phyloP scores from a whole-genome alignment of 1,140 invertebrate genomes.

The Archegozetes longisetosus region DNA sequence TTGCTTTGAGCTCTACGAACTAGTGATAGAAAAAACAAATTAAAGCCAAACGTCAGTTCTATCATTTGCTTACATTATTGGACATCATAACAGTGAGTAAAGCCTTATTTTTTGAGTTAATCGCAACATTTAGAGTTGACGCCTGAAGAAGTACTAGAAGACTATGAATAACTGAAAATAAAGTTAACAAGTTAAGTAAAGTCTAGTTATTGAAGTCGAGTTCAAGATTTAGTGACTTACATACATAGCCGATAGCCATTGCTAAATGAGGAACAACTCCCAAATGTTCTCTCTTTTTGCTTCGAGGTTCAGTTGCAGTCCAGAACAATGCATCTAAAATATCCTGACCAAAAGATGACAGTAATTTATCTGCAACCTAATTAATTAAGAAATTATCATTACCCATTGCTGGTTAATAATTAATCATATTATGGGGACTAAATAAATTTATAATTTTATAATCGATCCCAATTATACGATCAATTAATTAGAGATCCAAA shows the following conservation, averaged over 20 bases:
- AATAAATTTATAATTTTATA: not conserved
- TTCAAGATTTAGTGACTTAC: constrained; percentile 35
- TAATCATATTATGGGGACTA: not conserved
- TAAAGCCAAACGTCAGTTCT: constrained; percentile 1
- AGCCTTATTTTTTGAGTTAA: constrained; percentile 96
- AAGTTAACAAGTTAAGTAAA: not conserved
- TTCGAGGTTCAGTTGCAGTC: constrained; percentile 85
- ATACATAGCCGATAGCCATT: constrained; percentile 78
- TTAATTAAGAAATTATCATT: constrained; percentile 11
- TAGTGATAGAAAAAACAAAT: constrained; percentile 33
- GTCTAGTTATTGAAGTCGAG: constrained; percentile 3
- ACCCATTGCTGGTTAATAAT: not conserved
- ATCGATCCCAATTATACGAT: not conserved
- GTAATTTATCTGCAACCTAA: constrained; percentile 70
- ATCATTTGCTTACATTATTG: constrained; percentile 69
- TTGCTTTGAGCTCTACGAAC: constrained; percentile 98
- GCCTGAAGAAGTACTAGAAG: constrained; percentile 83
- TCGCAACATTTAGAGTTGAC: constrained; percentile 92
- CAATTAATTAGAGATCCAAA: not conserved
- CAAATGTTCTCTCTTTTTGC: constrained; percentile 52
- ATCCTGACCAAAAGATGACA: constrained; percentile 96
- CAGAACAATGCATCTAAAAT: constrained; percentile 91
- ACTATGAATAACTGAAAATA: constrained; percentile 59
- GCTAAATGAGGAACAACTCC: constrained; percentile 71
- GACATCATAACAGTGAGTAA: constrained; percentile 98